These are phyloP conservation scores for Tethya wilhelma DNA, from an alignment of 37 sponge, comb jelly and placozoan genomes.

Conservation along the genomic window DNA sequence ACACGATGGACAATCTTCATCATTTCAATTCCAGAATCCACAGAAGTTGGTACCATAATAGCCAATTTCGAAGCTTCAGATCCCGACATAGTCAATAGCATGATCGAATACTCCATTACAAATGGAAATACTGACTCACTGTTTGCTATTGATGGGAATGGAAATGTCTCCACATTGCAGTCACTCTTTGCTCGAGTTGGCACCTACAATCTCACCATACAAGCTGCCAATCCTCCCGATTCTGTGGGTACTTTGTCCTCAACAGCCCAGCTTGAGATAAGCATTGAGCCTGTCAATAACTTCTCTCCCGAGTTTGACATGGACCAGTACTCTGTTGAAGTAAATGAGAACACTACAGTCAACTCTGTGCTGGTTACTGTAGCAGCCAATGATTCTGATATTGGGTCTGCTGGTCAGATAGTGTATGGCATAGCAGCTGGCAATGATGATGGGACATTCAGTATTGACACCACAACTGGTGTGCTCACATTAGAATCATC, in stretches of 20 bases:
- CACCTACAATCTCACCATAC: not conserved
- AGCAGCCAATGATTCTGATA: conserved; percentile 55
- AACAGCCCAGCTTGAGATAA: conserved; percentile 32
- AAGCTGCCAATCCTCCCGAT: conserved; percentile 18
- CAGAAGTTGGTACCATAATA: conserved; percentile 16
- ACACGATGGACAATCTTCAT: conserved; percentile 5
- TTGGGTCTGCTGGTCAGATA: conserved; percentile 18
- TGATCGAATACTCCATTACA: conserved; percentile 44
- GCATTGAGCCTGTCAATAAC: conserved; percentile 62
- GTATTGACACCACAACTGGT: conserved; percentile 49
- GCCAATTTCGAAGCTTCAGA: conserved; percentile 50
- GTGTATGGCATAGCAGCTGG: conserved; percentile 24
- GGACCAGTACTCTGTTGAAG: conserved; percentile 10
- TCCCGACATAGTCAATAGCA: conserved; percentile 38
- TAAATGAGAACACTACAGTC: conserved; percentile 27
- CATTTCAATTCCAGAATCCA: conserved; percentile 21
- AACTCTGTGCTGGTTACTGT: conserved; percentile 21
- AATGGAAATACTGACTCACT: conserved; percentile 12
- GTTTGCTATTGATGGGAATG: conserved; percentile 38
- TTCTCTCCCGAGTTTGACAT: conserved; percentile 63
- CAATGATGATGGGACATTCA: conserved; percentile 14
- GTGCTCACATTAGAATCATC: not conserved
- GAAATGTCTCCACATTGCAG: not conserved
- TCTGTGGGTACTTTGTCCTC: conserved; percentile 15
- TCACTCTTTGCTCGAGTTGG: conserved; percentile 20